phyloP scores from a whole-genome alignment of 1,140 invertebrate genomes.

The Drosophila orosa region DNA sequence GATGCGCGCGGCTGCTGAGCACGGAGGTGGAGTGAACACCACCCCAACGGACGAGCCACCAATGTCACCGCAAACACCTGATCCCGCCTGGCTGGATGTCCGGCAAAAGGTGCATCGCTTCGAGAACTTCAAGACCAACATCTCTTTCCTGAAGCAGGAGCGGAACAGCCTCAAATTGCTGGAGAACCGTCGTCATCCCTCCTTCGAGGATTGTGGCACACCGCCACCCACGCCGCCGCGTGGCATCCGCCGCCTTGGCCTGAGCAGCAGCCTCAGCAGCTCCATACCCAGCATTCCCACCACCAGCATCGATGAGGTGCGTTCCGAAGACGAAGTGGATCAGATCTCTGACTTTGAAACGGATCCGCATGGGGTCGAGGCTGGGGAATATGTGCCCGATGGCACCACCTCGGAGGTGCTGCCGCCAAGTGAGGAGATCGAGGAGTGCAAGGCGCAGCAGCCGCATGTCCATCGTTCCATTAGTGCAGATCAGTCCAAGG shows the following conservation, averaged over 20 bases:
- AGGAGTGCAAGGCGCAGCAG: slow-evolving; percentile 25
- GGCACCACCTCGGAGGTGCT: slow-evolving; percentile 60
- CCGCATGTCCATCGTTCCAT: slow-evolving; percentile 62
- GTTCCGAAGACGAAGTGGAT: slow-evolving; percentile 80
- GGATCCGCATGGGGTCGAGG: slow-evolving; percentile 24
- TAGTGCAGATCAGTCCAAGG: slow-evolving; percentile 53
- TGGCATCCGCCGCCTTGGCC: slow-evolving; percentile 38
- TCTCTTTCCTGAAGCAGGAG: slow-evolving; percentile 53
- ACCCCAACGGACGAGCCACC: neutral
- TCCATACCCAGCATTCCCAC: slow-evolving; percentile 45
- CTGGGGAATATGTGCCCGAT: slow-evolving; percentile 26
- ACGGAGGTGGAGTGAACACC: neutral
- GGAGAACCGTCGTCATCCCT: slow-evolving; percentile 60
- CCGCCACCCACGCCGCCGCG: slow-evolving; percentile 51
- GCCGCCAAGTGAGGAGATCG: neutral
- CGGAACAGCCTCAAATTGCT: slow-evolving; percentile 59
- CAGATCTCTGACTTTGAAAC: slow-evolving; percentile 74
- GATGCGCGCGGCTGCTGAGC: slow-evolving; percentile 53
- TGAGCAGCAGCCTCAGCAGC: slow-evolving; percentile 32
- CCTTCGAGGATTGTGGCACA: slow-evolving; percentile 36
- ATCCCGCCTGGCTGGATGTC: slow-evolving; percentile 73
- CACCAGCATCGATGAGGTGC: slow-evolving; percentile 77
- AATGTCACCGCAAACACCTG: slow-evolving; percentile 45
- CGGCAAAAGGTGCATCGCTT: slow-evolving; percentile 76
- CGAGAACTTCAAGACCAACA: slow-evolving; percentile 57